Base-by-base conservation (phyloP, 2,113 vertebrate genomes). In the Petrocephalus zakoni region DNA sequence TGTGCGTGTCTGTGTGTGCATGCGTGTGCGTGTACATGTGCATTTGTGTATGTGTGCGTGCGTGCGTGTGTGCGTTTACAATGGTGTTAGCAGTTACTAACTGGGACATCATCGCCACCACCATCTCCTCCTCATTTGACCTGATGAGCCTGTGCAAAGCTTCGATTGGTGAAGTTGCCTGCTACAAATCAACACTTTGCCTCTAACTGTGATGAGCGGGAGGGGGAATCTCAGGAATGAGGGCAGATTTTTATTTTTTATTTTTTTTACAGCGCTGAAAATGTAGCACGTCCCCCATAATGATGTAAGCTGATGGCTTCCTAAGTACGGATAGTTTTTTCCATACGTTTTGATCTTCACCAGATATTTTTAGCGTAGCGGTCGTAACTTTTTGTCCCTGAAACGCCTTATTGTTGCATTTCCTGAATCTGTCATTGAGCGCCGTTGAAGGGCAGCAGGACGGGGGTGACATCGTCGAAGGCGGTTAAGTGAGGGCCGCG, bases 11-110 rank as follows among this genome's bases (percentile, higher is more conserved):
- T 37, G 49, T 68, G 42, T 88, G 58, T 56, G 87, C 72, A 55
- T 75, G 37, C 88, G 88, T 88, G 47, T 85, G 22, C 88, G 17
- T 87, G 56, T 90, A n/a, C n/a, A n/a, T n/a, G n/a, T n/a, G n/a
- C n/a, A n/a, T n/a, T n/a, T 0, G 25, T 13, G 29, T 22, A 49
- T 72, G 58, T 52, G 1, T 11, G 22, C 22, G 53, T 64, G 58
- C 53, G 42, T 51, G 86, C 34, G 0, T 25, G 61, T 58, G n/a
- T 51, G 88, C 21, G 61, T 11, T 64, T 55, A 51, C 92, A 53
- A 47, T 22, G 58, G 52, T 0, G 55, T 55, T 49, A 83, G 6
- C 47, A 19, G 81, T 47, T 83, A 83, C 81, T 49, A 83, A 83
- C 81, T 46, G 81, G 46, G 81, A 83, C 81, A 83, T 78, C 81